Percentiles rank a stretch among this genome's conserved stretches.
These are phyloP conservation scores for Zootermopsis nevadensis DNA, from an alignment of 2,888 invertebrate species.

Conservation along the genomic window DNA sequence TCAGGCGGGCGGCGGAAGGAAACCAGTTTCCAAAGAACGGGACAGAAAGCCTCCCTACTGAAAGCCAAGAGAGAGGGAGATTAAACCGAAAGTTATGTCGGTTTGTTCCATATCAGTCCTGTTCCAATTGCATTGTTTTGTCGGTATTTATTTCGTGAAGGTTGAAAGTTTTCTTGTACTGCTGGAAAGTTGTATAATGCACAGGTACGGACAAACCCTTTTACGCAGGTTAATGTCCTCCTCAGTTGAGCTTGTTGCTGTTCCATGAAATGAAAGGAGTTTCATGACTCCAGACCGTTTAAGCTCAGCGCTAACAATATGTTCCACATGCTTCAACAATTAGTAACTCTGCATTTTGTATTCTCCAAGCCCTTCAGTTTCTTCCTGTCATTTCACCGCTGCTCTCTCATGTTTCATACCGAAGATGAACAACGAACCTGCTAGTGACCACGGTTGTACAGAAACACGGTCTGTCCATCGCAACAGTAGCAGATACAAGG, in stretches of 20 bases:
- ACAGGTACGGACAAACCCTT: background rate
- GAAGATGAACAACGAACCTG: too few species aligned
- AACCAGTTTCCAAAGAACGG: conserved; percentile 47
- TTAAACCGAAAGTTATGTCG: conserved; percentile 41
- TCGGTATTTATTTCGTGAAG: background rate
- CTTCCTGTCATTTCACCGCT: too few species aligned
- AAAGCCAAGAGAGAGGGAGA: background rate
- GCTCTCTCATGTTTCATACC: too few species aligned
- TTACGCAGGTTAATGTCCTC: background rate
- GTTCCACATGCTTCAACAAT: too few species aligned
- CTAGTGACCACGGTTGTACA: too few species aligned
- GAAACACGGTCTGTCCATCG: too few species aligned
- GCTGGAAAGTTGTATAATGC: background rate
- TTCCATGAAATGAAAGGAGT: background rate
- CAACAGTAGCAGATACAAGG: too few species aligned
- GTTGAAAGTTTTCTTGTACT: background rate
- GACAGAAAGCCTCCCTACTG: conserved; percentile 29
- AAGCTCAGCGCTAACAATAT: too few species aligned
- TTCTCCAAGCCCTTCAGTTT: too few species aligned
- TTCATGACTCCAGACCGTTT: too few species aligned
- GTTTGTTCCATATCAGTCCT: background rate
- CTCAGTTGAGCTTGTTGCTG: background rate
- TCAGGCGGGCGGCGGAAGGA: conserved; percentile 33
- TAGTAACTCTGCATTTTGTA: too few species aligned
- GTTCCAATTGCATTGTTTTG: background rate